These are phyloP conservation scores for Rhagoletis zephyria DNA, from an alignment of 1,140 invertebrate genomes.

Conservation along the genomic window DNA sequence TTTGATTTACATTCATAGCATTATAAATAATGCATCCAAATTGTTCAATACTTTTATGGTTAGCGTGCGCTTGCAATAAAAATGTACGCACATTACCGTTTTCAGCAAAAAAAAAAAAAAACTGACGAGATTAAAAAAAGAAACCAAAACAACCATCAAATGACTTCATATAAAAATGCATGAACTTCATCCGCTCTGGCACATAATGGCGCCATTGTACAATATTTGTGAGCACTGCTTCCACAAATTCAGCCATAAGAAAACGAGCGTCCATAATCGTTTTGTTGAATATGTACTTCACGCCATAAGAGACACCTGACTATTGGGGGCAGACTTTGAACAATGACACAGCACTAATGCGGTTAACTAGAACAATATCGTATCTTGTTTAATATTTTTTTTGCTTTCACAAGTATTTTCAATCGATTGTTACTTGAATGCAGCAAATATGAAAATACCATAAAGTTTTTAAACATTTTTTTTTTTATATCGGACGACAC, in stretches of 20 bases:
- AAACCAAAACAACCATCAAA: background rate
- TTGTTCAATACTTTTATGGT: too few relatives aligned
- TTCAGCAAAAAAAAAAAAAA: too few relatives aligned
- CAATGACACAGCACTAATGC: background rate
- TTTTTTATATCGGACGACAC: background rate
- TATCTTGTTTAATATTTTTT: background rate
- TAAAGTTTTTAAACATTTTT: background rate
- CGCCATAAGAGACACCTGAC: slow-evolving; percentile 14
- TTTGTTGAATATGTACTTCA: slow-evolving; percentile 21
- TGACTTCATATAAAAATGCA: background rate
- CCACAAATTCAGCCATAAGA: background rate
- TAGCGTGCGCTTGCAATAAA: too few relatives aligned
- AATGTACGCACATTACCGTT: too few relatives aligned
- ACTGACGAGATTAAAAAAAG: background rate
- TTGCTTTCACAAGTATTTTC: background rate
- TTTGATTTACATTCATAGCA: too few relatives aligned
- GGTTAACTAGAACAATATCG: background rate
- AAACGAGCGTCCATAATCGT: background rate
- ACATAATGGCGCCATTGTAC: slow-evolving; percentile 8
- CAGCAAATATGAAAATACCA: background rate
- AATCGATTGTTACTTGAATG: background rate
- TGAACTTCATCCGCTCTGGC: background rate
- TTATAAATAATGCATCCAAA: too few relatives aligned
- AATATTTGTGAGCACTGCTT: background rate
- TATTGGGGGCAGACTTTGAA: background rate